Evolutionary conservation across 1,140 invertebrate genomes (phyloP), one percentile per base, ranked within the genome.

Genomic region (honey bee (Apis mellifera)): DNA sequence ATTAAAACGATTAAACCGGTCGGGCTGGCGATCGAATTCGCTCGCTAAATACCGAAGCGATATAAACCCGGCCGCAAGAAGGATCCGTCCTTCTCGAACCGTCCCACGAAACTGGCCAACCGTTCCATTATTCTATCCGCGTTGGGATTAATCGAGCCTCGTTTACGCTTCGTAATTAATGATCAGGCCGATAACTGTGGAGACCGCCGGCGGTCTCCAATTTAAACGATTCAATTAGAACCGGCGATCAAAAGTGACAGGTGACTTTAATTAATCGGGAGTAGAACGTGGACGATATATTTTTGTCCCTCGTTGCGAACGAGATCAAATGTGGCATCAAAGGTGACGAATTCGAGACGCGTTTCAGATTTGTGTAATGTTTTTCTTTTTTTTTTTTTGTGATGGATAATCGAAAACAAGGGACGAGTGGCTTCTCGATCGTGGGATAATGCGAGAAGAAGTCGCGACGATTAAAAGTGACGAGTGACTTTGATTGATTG

Each of bases 171-270:
- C 48, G 78, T 82, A 87, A 87, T 87, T 87, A 87, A 87, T 70
- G 86, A 84, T 82, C 65, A 32, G 23, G 54, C 52, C 42, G 86
- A 78, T 82, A 79, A 82, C 64, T 60, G 26, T 42, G 48, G 23
- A 42, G 23, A 42, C 8, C 17, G 26, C 23, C 74, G n/a, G 32
- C 60, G 82, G 68, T 54, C 42, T 65, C 5, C 23, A 75, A 84
- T 87, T 88, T 78, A 72, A 84, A 87, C 62, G 85, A 84, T 84
- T 88, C 84, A 77, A 88, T 88, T 85, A 85, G 87, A n/a, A 64
- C 32, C 76, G 50, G 57, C 59, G 84, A 84, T 80, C 81, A 54
- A 55, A 80, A 48, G 60, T 69, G 60, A 62, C 57, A 55, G 80
- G 72, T 83, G 79, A 86, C 59, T 65, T 77, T 74, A 59, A 60